phyloP scores from a whole-genome alignment of 2,888 invertebrate species.

The Cyclophora punctaria region DNA sequence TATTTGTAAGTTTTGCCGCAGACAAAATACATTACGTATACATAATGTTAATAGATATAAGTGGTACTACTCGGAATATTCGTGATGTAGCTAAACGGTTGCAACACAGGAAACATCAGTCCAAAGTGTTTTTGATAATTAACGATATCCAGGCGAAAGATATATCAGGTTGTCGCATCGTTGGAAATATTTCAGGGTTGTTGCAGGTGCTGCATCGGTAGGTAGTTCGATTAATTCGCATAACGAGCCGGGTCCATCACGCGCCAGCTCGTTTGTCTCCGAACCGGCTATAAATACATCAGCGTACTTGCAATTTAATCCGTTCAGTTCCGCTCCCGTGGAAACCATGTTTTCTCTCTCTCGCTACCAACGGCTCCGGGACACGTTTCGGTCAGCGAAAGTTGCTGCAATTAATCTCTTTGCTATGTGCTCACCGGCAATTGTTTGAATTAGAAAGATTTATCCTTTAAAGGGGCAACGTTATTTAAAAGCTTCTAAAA shows the following conservation, averaged over 20 bases:
- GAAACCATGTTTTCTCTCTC: constrained; percentile 39
- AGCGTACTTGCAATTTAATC: constrained; percentile 74
- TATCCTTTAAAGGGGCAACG: constrained; percentile 24
- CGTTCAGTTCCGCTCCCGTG: constrained; percentile 61
- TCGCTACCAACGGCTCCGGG: constrained; percentile 28
- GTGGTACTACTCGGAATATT: no score
- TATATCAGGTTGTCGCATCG: constrained; percentile 23
- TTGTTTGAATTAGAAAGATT: constrained; percentile 41
- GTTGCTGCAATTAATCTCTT: constrained; percentile 56
- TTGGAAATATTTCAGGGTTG: constrained; percentile 60
- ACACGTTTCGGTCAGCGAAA: constrained; percentile 49
- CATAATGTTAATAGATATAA: no score
- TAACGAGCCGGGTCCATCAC: constrained; percentile 75
- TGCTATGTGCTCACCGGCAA: constrained; percentile 37
- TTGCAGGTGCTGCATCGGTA: constrained; percentile 63
- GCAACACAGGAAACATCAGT: no score
- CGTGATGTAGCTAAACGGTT: neutral
- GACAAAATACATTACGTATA: no score
- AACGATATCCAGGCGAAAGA: constrained; percentile 11
- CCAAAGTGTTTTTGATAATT: neutral
- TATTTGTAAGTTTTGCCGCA: no score
- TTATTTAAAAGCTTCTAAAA: constrained; percentile 20
- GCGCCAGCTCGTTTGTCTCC: constrained; percentile 71
- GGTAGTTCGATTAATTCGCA: constrained; percentile 73
- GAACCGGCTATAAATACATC: constrained; percentile 72